These are phyloP conservation scores for Meloidogyne exigua DNA, from an alignment of 1,140 invertebrate genomes.

Conservation along the genomic window DNA sequence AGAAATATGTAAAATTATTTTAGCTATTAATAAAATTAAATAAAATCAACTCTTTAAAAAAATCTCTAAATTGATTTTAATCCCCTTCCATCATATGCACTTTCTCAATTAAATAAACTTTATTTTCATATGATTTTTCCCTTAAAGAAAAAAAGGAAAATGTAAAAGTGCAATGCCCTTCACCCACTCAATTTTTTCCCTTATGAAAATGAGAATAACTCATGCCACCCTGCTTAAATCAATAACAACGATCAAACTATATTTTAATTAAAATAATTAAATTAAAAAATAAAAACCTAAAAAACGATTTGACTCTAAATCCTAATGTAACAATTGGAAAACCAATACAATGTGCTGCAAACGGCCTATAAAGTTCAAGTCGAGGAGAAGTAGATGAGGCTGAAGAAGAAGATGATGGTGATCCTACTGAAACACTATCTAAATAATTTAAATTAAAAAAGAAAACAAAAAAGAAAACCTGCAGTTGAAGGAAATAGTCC, in stretches of 20 bases:
- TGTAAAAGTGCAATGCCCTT: conserved; percentile 8
- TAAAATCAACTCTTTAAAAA: too few relatives aligned
- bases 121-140: neutral
- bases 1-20: too few relatives aligned
- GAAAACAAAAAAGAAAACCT: conserved; percentile 22
- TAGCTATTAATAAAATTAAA: too few relatives aligned
- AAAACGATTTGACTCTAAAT: conserved; percentile 70
- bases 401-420: conserved; percentile 74
- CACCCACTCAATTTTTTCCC: neutral
- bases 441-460: conserved; percentile 13
- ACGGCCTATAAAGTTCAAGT: conserved; percentile 89
- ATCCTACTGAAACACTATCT: conserved; percentile 81
- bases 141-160: neutral
- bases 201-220: too few relatives aligned
- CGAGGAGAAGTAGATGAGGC: conserved; percentile 79
- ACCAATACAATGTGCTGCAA: conserved; percentile 95
- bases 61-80: too few relatives aligned
- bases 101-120: too few relatives aligned
- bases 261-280: neutral
- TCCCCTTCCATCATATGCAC: too few relatives aligned
- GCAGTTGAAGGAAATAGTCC: conserved; percentile 50
- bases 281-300: conserved; percentile 25
- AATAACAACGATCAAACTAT: neutral
- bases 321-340: conserved; percentile 95
- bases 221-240: neutral